Base-by-base conservation (phyloP, 2,797 vertebrate genomes). In the Garrulus glandarius region DNA sequence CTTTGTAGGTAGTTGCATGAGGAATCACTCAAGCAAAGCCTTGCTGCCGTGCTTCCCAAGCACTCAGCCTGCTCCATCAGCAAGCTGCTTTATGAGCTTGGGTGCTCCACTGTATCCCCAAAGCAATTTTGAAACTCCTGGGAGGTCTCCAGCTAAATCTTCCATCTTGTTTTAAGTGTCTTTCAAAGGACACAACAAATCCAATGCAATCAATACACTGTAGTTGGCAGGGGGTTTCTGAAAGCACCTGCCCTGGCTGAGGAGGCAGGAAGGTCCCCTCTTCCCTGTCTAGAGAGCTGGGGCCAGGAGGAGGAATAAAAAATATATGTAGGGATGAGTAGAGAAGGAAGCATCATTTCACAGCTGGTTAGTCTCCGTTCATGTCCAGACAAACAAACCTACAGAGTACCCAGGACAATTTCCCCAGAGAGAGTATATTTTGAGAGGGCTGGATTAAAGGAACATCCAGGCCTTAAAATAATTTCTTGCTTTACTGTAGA, bases 331-430 rank as follows among this genome's bases (percentile, higher is more conserved):
- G 32, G 22, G 10, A 27, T n/a, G 43, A 34, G 15, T 10, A 50
- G 34, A 55, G 44, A 84, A 86, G 50, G 22, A 53, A 94, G 7
- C 19, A 36, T 32, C 0, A 1, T 76, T 84, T 32, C 37, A n/a
- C 1, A 6, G 16, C 47, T 86, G 22, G 6, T 57, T 56, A 34
- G 6, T 39, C 17, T 30, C 19, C 0, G 1, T 15, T 8, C 3
- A 3, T 74, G 68, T 41, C 61, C 46, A 84, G 37, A 53, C 37
- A 47, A 75, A 82, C 9, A 44, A 65, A 34, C 37, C n/a, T 85
- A 6, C 18, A 29, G 24, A 68, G 30, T 5, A 71, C 29, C 29
- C 46, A 55, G 26, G 46, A 43, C n/a, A 7, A n/a, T 72, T 94
- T 95, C 56, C 67, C 52, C 10, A 81, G 69, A 56, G 93, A 83